A percentile compares a stretch with the other conserved stretches of the same genome.
Conservation (phyloP, 2,113 vertebrate genomes). For the Hyperopisus bebe region DNA sequence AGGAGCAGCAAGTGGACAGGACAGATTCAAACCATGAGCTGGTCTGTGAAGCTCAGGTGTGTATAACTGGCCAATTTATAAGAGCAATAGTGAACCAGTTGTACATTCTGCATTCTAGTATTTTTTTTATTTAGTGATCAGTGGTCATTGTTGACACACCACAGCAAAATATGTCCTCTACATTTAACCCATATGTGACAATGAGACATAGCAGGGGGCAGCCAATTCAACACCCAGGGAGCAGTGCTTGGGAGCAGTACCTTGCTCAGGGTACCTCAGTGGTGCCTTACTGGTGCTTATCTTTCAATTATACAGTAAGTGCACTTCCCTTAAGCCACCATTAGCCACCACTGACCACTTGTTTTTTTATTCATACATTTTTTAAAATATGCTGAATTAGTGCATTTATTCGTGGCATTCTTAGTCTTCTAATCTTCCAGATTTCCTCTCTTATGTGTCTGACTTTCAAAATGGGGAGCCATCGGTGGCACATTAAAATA, state of each 20-base stretch:
- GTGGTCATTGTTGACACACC: too few relatives aligned
- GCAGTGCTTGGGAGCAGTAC: too few relatives aligned
- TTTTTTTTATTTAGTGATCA: not conserved
- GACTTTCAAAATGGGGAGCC: not conserved
- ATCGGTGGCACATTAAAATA: not conserved
- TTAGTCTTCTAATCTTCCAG: not conserved
- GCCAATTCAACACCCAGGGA: too few relatives aligned
- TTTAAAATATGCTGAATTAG: not conserved
- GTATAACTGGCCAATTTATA: not conserved
- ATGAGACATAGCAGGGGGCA: too few relatives aligned
- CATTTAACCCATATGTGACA: too few relatives aligned
- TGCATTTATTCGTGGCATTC: not conserved
- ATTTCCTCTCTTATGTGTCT: not conserved
- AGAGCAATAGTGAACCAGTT: not conserved
- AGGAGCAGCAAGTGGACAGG: not conserved
- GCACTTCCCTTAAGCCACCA: too few relatives aligned
- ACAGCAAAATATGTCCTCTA: too few relatives aligned
- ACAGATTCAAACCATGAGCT: not conserved
- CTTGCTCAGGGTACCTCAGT: too few relatives aligned
- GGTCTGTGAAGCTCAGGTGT: not conserved
- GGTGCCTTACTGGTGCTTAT: too few relatives aligned
- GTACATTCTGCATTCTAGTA: not conserved
- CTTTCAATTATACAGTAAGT: too few relatives aligned
- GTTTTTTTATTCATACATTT: too few relatives aligned
- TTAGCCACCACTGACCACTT: too few relatives aligned